Evolutionary conservation across 2,113 vertebrate genomes (phyloP).

Genomic region (Channa maculata): DNA sequence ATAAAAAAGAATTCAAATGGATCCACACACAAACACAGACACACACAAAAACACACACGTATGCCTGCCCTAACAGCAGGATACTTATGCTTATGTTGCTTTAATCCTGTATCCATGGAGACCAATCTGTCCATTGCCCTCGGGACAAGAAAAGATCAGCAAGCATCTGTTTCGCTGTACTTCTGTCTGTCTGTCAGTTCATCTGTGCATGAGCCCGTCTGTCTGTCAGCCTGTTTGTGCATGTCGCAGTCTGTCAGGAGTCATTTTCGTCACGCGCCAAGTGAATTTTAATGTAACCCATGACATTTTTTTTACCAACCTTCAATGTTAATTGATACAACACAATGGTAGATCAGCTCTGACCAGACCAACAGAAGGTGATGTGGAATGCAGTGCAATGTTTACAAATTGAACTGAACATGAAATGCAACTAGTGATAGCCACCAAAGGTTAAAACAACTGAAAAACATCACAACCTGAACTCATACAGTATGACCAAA

Average conservation of each 20-base stretch:
- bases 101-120: conserved; percentile 76
- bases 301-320: conserved; percentile 34
- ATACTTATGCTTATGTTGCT: conserved; percentile 60
- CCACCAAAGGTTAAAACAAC: background rate
- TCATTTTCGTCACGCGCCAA: conserved; percentile 47
- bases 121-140: conserved; percentile 74
- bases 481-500: too few species aligned
- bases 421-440: background rate
- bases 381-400: background rate
- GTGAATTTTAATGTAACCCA: conserved; percentile 25
- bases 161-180: conserved; percentile 73
- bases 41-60: background rate
- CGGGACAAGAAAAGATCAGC: conserved; percentile 68
- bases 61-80: conserved; percentile 53
- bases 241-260: conserved; percentile 53
- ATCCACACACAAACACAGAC: background rate
- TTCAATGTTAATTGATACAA: conserved; percentile 9
- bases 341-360: background rate
- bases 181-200: conserved; percentile 54
- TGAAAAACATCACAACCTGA: background rate
- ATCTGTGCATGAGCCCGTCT: conserved; percentile 46
- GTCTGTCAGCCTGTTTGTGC: conserved; percentile 56
- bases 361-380: background rate
- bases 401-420: too few species aligned
- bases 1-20: conserved; percentile 20